These are phyloP conservation scores for Oscheius onirici DNA, from an alignment of 2,888 invertebrate species.

Conservation along the genomic window DNA sequence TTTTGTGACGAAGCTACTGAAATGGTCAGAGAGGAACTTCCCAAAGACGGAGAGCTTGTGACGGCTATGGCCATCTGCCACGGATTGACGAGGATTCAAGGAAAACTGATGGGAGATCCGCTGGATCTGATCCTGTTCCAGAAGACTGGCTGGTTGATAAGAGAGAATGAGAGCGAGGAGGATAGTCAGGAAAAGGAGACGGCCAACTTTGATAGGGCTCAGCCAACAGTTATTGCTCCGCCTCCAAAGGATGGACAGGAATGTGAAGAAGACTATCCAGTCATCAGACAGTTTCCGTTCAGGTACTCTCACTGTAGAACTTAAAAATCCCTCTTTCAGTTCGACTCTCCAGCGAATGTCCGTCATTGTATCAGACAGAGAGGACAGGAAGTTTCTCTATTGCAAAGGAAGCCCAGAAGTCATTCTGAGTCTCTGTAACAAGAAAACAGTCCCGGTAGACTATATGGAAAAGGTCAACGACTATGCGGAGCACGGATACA, in stretches of 20 bases:
- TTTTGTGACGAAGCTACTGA: slow-evolving; percentile 59
- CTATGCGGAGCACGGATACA: slow-evolving; percentile 74
- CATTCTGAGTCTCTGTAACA: slow-evolving; percentile 73
- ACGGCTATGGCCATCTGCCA: slow-evolving; percentile 68
- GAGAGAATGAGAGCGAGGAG: slow-evolving; percentile 61
- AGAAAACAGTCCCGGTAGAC: slow-evolving; percentile 75
- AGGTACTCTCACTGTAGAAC: slow-evolving; percentile 39
- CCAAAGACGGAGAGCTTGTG: slow-evolving; percentile 59
- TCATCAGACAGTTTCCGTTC: slow-evolving; percentile 76
- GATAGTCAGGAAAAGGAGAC: slow-evolving; percentile 42
- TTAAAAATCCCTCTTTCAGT: slow-evolving; percentile 61
- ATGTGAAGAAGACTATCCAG: slow-evolving; percentile 71
- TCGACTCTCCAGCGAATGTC: slow-evolving; percentile 76
- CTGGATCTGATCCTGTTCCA: slow-evolving; percentile 76
- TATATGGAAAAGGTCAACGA: slow-evolving; percentile 72
- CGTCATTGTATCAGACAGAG: slow-evolving; percentile 72
- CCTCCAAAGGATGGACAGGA: slow-evolving; percentile 34
- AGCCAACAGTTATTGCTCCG: neutral
- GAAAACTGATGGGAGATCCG: slow-evolving; percentile 75
- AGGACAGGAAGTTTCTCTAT: slow-evolving; percentile 72
- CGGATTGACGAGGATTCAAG: slow-evolving; percentile 79
- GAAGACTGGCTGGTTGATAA: slow-evolving; percentile 71
- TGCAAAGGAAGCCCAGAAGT: slow-evolving; percentile 73
- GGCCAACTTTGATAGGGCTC: slow-evolving; percentile 43
- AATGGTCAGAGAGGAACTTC: slow-evolving; percentile 54